Evolutionary conservation across 2,797 vertebrate species (phyloP), one percentile per base, ranked within the genome.

Genomic region (Microctenopoma lineatum): DNA sequence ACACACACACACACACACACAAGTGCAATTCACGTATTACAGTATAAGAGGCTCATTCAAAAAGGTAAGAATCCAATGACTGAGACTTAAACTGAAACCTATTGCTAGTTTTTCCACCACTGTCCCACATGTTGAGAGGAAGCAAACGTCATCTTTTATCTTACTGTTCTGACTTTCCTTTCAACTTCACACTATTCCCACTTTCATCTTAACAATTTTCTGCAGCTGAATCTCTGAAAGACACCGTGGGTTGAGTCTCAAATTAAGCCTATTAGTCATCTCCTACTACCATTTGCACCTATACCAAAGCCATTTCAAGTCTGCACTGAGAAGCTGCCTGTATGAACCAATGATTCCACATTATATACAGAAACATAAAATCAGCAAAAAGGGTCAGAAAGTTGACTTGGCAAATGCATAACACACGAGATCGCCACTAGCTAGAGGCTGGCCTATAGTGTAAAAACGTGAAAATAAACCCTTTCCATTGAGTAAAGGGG

Each of bases 111-210:
- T 59, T 70, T 69, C 18, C 18, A 73, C 32, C 65, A 75, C 59
- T 36, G 42, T 56, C 70, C 75, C 61, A 48, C 71, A 65, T 77
- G 46, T 55, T 4, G 5, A 16, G 45, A 70, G 45, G 41, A 80
- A 78, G 69, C 50, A 69, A 73, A 70, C 59, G 51, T 50, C 4
- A 4, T 11, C 52, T 61, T 66, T 39, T 25, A 86, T 76, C 59
- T 11, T 45, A 59, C 65, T 83, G 75, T 80, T 71, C 60, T 47
- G 21, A 83, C 84, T 89, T 88, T 84, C 63, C 86, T 84, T 89
- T 88, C 72, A 84, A 85, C 82, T 84, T 83, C n/a, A 76, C 55
- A 69, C 57, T 65, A 59, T 77, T 52, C 34, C 42, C 46, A 55
- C 50, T 47, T 70, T 66, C 25, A 14, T 77, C 72, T 36, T 70